Base-by-base conservation (phyloP, 1,140 invertebrate genomes). In the Goniozus legneri region DNA sequence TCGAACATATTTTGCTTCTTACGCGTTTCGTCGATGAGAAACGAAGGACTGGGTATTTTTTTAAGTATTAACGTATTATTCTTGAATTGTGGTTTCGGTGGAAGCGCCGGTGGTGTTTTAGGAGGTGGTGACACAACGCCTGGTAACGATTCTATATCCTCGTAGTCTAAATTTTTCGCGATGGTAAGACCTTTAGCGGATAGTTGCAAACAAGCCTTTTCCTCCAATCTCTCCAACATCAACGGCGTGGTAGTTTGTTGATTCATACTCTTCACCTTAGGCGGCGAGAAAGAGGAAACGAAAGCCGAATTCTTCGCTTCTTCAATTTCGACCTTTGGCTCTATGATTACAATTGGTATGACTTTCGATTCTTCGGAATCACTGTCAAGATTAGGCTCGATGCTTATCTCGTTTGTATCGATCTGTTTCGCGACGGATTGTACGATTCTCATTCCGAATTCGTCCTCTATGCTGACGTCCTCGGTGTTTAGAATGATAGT, bases 1-100 rank as follows among this genome's bases (percentile, higher is more conserved):
- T 45, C 33, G 0, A 44, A 32, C 6, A 46, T 6, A 47, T 64
- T 69, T 2, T 76, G 76, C 67, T 82, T 82, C 62, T 72, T 80
- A 47, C 78, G 75, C 55, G 79, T 79, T 63, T 82, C 82, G 67
- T 82, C 79, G 64, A 79, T 81, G 64, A 78, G 68, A 67, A 79
- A 81, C 61, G 82, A 82, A 52, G 82, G 81, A 74, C 79, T 82
- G 55, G 81, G 81, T 64, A 82, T 84, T 65, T 75, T 75, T 20
- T 77, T 76, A 6, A 76, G 18, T 1, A 74, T 63, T 3, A 75
- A 30, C 1, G 72, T 79, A 78, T 85, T 66, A 75, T 80, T 70
- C 69, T 78, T 64, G 79, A 77, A 77, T 78, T 86, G 68, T 53
- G 84, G 84, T 64, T 87, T 86, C 14, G 84, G 85, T 10, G 84